Evolutionary conservation across 2,797 vertebrate genomes (phyloP).

Genomic region (Myotis vivesi): DNA sequence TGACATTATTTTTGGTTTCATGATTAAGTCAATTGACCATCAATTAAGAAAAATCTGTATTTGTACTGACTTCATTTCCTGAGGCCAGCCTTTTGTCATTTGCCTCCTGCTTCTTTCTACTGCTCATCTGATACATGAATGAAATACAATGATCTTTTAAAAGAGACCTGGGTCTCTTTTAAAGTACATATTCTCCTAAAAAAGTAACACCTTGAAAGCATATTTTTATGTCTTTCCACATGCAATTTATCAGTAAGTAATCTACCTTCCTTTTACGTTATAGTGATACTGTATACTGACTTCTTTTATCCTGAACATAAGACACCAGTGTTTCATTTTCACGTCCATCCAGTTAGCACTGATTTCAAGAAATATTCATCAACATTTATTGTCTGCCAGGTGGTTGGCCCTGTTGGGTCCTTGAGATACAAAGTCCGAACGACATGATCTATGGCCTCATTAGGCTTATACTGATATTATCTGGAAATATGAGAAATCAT

Average conservation of each 20-base stretch:
- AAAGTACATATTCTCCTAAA: neutral
- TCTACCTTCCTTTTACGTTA: neutral
- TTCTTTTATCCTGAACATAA: neutral
- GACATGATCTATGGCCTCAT: neutral
- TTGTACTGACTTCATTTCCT: neutral
- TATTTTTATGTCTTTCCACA: neutral
- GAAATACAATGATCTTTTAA: neutral
- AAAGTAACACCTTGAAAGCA: neutral
- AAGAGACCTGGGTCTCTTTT: neutral
- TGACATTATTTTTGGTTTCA: neutral
- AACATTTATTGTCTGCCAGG: neutral
- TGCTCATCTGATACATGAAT: neutral
- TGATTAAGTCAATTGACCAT: neutral
- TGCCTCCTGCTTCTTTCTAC: neutral
- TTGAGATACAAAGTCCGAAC: neutral
- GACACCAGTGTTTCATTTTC: neutral
- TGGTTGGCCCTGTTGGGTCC: neutral
- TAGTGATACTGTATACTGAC: neutral
- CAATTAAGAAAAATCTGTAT: neutral
- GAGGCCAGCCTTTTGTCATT: neutral
- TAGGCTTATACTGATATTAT: neutral
- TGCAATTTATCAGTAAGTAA: neutral
- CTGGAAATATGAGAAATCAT: neutral
- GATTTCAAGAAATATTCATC: neutral
- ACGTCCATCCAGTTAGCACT: neutral